Evolutionary conservation across 2,113 vertebrate genomes (phyloP).

Genomic region (Scalopus aquaticus): DNA sequence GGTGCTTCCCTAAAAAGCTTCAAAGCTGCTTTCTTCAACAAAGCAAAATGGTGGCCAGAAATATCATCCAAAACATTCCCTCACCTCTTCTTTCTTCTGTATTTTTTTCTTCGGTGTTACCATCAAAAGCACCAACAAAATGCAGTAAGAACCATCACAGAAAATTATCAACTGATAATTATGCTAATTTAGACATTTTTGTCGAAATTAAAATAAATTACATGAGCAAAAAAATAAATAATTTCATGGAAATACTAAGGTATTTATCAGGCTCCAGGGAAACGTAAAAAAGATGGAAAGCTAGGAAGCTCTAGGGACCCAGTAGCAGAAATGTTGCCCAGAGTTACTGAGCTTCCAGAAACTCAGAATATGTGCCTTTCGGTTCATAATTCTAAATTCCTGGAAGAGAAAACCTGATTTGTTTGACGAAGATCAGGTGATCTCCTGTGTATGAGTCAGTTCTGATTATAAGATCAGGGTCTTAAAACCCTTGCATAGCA

Average conservation of each 20-base stretch:
- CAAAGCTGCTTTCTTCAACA: not conserved
- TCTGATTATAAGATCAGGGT: not conserved
- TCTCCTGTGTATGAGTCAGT: not conserved
- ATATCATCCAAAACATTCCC: not conserved
- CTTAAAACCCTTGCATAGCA: not conserved
- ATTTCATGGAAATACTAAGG: not conserved
- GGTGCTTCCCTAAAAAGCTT: not conserved
- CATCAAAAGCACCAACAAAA: not conserved
- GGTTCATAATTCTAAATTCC: not conserved
- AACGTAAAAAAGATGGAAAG: not conserved
- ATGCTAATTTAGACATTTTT: not conserved
- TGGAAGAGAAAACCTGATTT: not conserved
- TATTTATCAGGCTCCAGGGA: not conserved
- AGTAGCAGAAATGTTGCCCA: not conserved
- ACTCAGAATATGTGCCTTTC: not conserved
- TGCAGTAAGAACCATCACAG: not conserved
- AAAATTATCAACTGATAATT: not conserved
- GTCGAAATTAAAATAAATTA: constrained; percentile 6
- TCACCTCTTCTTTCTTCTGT: not conserved
- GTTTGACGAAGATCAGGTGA: not conserved
- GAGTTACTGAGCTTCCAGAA: not conserved
- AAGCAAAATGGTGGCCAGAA: not conserved
- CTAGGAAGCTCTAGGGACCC: not conserved
- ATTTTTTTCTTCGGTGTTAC: not conserved
- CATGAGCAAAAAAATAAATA: constrained; percentile 23